Evolutionary conservation across 92 coral and sea anemone species (phyloP), one percentile per base, ranked within the genome.

Genomic region (Epizoanthus illoricatus): DNA sequence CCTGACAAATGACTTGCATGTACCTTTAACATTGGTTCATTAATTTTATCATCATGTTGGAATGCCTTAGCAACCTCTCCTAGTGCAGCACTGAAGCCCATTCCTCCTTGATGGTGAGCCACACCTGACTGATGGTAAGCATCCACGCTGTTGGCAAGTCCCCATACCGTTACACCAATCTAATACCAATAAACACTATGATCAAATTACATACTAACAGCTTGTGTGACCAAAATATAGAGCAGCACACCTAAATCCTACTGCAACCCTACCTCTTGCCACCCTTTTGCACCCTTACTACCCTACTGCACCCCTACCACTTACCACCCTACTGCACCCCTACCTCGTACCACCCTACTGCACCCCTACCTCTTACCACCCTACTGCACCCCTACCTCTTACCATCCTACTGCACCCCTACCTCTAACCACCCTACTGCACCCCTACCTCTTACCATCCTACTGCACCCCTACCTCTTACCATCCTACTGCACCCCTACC

Each of bases 1-100:
- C 36, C 36, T 28, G 36, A 28, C 36, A 28, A 28, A 28, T 28
- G 36, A 28, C 36, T 7, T 7, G 12, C 11, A 49, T 7, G 11
- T 49, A 97, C 99, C 96, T 91, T 97, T 13, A 93, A 47, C 57
- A 97, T 87, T 56, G 99, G 99, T 59, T 92, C 98, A 71, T 88
- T 84, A 21, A 97, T 89, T 70, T 97, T 94, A 12, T 87, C 90
- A 84, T 97, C 99, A 79, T 88, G 90, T 69, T 92, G 86, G 33
- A 97, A 88, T 43, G 89, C 85, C 76, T 92, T 97, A 45, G 98
- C 97, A 60, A 94, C 94, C 70, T 88, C 88, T 60, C 63, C 88
- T 20, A 97, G 81, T 3, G 97, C 92, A 39, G 90, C 72, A 45
- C 98, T 90, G 68, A 97, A 80, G 54, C 87, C 84, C 55, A 89